Base-by-base conservation (phyloP, 1,140 invertebrate species). In the Procambarus virginalis region DNA sequence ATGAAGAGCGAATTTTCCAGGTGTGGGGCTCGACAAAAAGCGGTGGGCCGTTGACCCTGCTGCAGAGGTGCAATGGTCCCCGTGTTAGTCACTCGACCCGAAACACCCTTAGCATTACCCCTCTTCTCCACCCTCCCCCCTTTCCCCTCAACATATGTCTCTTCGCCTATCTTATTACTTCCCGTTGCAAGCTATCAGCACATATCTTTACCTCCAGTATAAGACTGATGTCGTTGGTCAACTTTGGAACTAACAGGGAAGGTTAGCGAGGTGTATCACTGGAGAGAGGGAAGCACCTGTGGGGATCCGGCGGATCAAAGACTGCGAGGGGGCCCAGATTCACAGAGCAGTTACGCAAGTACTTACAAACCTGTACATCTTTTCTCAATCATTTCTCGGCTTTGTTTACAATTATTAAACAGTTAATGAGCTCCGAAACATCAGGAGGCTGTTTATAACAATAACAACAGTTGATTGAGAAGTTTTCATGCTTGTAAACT, bases 11-110 rank as follows among this genome's bases (percentile, higher is more conserved):
- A 73, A 20, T 73, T 73, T 6, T 8, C 68, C 68, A 73, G 68
- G 68, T 73, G 68, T 73, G 68, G 22, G n/a, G 17, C 12, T 8
- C 5, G 34, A 34, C 5, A 73, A 73, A 73, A 73, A 73, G 1
- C n/a, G 22, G 6, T 17, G 68, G 68, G 68, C 34, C n/a, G 9
- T 73, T 73, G 68, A 5, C 68, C 68, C 4, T 34, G 68, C 20
- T 8, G 34, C 34, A 34, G 68, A 20, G 68, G 68, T 73, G n/a
- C 68, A 22, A 73, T 5, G n/a, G n/a, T 73, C n/a, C n/a, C 8
- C n/a, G 68, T 34, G n/a, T 73, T 73, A 34, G 68, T 73, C 68
- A 73, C 68, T 34, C 34, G 68, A 73, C 68, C 68, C n/a, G n/a
- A 73, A 73, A 73, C n/a, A 20, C 20, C 22, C 68, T 73, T 34